Percentiles rank a stretch among this genome's conserved stretches.
Conservation (phyloP, 2,113 vertebrate genomes). For the Xiphophorus maculatus region DNA sequence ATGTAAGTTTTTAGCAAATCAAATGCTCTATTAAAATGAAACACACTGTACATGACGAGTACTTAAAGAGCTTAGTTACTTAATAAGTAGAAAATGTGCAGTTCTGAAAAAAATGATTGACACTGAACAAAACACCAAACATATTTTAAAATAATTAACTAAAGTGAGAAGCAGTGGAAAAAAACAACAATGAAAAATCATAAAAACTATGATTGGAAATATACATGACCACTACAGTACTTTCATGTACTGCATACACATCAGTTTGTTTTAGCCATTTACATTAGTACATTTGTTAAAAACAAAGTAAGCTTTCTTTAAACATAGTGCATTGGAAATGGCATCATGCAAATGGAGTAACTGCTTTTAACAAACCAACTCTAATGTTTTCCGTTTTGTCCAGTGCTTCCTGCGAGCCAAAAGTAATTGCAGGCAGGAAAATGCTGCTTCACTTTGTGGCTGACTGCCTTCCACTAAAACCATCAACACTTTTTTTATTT, state of each 20-base stretch:
- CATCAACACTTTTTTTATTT: constrained; percentile 49
- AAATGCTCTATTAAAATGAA: neutral
- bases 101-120: constrained; percentile 11
- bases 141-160: neutral
- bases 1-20: constrained; percentile 17
- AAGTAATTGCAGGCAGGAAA: constrained; percentile 33
- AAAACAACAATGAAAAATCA: neutral
- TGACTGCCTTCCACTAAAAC: constrained; percentile 57
- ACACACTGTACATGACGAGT: constrained; percentile 8
- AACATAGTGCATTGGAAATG: constrained; percentile 54
- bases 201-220: constrained; percentile 23
- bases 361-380: constrained; percentile 29
- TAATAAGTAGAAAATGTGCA: constrained; percentile 25
- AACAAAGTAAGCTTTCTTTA: constrained; percentile 9
- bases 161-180: neutral
- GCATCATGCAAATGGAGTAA: constrained; percentile 51
- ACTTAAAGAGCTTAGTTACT: constrained; percentile 14
- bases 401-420: constrained; percentile 11
- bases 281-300: constrained; percentile 11
- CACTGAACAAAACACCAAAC: neutral
- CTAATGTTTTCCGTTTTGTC: constrained; percentile 1
- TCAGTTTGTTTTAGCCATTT: constrained; percentile 36
- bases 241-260: constrained; percentile 9
- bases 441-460: constrained; percentile 43
- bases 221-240: neutral